These are phyloP conservation scores for Anticlea derivata DNA, from an alignment of 2,888 invertebrate species.

Conservation along the genomic window DNA sequence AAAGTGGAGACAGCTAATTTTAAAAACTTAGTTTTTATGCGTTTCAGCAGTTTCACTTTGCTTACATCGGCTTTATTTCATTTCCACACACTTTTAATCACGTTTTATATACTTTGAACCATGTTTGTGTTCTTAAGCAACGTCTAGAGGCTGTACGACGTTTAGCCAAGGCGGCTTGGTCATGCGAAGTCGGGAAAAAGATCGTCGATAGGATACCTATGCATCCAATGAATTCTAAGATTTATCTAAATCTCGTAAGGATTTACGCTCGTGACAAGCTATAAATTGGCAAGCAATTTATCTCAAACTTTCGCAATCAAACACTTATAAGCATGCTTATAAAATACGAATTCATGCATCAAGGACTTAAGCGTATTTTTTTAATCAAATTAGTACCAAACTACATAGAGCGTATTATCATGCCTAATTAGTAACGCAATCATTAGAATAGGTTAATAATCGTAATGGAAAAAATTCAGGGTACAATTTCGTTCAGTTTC, in stretches of 20 bases:
- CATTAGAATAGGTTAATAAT: conserved; percentile 9
- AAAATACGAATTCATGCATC: too few species aligned
- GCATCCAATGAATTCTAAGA: conserved; percentile 13
- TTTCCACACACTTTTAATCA: background rate
- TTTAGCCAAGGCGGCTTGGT: conserved; percentile 68
- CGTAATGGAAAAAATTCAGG: background rate
- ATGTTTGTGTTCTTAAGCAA: conserved; percentile 10
- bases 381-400: too few species aligned
- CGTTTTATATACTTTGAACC: conserved; percentile 5
- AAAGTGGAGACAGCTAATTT: too few species aligned
- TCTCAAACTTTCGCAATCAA: conserved; percentile 1
- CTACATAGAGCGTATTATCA: background rate
- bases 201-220: conserved; percentile 26
- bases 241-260: conserved; percentile 1
- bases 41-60: too few species aligned
- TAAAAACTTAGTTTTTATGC: too few species aligned
- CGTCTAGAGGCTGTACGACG: conserved; percentile 62
- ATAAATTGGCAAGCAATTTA: conserved; percentile 2
- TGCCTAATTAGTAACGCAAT: conserved; percentile 6
- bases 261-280: background rate
- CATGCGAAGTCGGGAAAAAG: conserved; percentile 64
- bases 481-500: background rate
- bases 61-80: background rate
- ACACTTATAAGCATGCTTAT: conserved; percentile 6
- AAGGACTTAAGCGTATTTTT: too few species aligned